These are phyloP conservation scores for Auanema freiburgensis DNA, from an alignment of 2,888 invertebrate species.

Conservation along the genomic window DNA sequence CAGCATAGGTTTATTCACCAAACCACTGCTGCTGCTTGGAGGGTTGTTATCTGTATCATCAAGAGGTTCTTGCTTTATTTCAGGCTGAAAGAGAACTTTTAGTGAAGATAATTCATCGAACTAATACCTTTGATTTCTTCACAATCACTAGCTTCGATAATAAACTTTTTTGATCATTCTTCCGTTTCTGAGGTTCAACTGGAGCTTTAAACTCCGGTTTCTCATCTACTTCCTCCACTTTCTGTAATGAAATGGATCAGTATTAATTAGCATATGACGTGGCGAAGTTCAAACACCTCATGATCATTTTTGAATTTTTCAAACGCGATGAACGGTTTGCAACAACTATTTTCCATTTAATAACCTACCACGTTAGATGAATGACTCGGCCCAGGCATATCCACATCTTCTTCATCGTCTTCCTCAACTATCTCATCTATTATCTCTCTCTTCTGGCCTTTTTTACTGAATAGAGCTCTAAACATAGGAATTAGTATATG, in stretches of 20 bases:
- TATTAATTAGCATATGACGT: too few relatives aligned
- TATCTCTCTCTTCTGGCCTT: constrained; percentile 40
- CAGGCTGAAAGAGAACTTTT: neutral
- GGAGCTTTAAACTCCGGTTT: constrained; percentile 11
- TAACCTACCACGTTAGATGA: neutral
- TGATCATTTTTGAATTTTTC: constrained; percentile 1
- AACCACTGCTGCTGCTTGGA: neutral
- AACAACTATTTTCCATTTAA: too few relatives aligned
- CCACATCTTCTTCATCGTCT: constrained; percentile 18
- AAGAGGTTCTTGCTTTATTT: constrained; percentile 5
- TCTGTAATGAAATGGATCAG: neutral
- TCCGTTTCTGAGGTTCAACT: constrained; percentile 20
- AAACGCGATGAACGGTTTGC: too few relatives aligned
- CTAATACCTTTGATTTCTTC: constrained; percentile 38
- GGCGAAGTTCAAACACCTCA: neutral
- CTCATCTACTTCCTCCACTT: neutral
- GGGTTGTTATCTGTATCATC: neutral
- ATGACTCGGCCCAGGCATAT: constrained; percentile 19
- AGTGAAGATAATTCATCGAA: constrained; percentile 3
- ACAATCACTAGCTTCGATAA: constrained; percentile 36
- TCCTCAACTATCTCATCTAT: constrained; percentile 45
- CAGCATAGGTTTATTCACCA: constrained; percentile 1
- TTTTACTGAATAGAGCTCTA: constrained; percentile 13
- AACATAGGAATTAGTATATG: neutral
- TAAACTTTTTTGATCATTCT: constrained; percentile 34